Evolutionary conservation across 2,888 invertebrate species (phyloP).

Genomic region (Morpho helenor): DNA sequence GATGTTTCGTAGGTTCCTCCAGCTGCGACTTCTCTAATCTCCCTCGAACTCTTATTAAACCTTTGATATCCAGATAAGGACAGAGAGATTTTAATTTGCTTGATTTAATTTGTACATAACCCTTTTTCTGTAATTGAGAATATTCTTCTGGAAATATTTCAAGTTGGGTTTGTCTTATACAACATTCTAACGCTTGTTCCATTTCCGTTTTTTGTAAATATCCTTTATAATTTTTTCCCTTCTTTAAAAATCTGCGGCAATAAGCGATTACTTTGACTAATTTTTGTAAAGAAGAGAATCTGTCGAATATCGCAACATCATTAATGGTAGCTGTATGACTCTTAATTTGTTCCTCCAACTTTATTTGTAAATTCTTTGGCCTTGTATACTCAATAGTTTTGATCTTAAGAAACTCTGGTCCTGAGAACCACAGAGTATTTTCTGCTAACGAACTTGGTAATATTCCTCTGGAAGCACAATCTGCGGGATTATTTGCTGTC

Average conservation of each 20-base stretch:
- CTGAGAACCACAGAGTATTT: background rate
- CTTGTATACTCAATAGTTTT: too few species aligned
- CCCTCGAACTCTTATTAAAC: background rate
- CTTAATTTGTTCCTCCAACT: too few species aligned
- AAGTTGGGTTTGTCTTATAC: background rate
- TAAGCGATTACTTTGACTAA: too few species aligned
- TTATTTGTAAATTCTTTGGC: too few species aligned
- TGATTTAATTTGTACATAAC: slow-evolving; percentile 2
- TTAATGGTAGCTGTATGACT: too few species aligned
- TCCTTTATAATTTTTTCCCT: too few species aligned
- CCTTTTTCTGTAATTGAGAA: background rate
- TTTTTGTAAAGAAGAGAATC: too few species aligned
- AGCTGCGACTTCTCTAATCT: slow-evolving; percentile 23
- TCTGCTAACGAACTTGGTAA: background rate
- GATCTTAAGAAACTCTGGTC: background rate
- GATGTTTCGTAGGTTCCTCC: slow-evolving; percentile 24
- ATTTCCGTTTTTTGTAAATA: too few species aligned
- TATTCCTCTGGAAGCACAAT: background rate
- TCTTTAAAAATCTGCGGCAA: too few species aligned
- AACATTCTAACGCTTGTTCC: background rate
- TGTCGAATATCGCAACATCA: too few species aligned
- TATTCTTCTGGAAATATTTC: slow-evolving; percentile 3
- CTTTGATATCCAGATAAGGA: background rate
- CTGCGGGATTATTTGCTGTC: background rate
- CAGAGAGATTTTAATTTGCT: background rate